Conservation (phyloP, 1,140 invertebrate genomes). For the Drosophila tsacasi region DNA sequence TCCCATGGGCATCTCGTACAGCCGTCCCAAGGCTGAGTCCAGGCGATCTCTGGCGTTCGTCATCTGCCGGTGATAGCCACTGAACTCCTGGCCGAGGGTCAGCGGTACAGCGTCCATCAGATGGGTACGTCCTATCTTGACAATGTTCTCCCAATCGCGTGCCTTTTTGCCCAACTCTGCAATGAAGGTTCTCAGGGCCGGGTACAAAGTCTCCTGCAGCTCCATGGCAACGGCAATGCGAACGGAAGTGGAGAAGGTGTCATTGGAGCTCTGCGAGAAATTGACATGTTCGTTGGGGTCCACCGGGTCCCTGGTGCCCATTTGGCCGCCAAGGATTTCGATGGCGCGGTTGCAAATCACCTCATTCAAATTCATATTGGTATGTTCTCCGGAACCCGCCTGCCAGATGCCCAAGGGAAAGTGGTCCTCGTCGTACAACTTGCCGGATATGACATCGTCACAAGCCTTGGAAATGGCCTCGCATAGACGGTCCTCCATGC, state of each 20-base stretch:
- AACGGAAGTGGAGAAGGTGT: conserved; percentile 99
- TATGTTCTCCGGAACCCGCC: conserved; percentile 99
- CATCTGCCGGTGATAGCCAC: conserved; percentile 95
- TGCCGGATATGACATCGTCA: conserved; percentile 97
- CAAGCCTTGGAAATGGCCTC: conserved; percentile 95
- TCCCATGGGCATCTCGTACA: conserved; percentile 96
- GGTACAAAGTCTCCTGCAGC: conserved; percentile 93
- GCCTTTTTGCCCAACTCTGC: conserved; percentile 91
- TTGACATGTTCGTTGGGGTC: conserved; percentile 99
- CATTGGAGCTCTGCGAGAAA: conserved; percentile 99
- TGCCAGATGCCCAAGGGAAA: conserved; percentile 99
- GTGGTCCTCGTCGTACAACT: conserved; percentile 94
- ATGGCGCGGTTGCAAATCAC: conserved; percentile 97
- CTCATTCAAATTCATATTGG: conserved; percentile 99
- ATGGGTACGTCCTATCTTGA: conserved; percentile 96
- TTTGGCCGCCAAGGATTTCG: conserved; percentile 95
- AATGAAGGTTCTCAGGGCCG: conserved; percentile 90
- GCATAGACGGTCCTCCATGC: conserved; percentile 94
- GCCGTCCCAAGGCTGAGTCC: conserved; percentile 91
- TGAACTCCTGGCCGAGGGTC: conserved; percentile 99
- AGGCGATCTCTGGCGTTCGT: conserved; percentile 93
- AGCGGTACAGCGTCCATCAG: conserved; percentile 97
- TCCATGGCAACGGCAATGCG: conserved; percentile 98
- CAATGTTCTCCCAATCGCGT: conserved; percentile 93
- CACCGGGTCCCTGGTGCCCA: conserved; percentile 97